Base-by-base conservation (phyloP, 2,888 invertebrate genomes). In the Elmis aenea region DNA sequence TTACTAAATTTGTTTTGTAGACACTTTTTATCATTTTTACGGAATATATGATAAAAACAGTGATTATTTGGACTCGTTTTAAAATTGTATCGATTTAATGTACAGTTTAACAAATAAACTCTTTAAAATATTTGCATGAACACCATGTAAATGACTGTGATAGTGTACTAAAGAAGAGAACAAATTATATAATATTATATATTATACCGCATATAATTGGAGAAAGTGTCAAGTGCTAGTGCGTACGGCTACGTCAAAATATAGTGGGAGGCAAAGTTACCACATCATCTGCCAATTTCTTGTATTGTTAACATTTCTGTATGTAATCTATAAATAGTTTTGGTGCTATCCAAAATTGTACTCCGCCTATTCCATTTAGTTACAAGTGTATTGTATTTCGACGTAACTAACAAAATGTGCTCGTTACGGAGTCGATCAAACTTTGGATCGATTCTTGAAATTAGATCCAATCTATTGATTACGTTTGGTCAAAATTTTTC, bases 61-160 rank as follows among this genome's bases (percentile, higher is more conserved):
- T 34, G 38, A 42, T 42, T 38, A 33, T 33, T 32, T 32, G 13
- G 35, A 38, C 34, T 27, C 26, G 27, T 33, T 28, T 38, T 28
- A 34, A 31, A 38, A 37, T 27, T 24, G 32, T 36, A 37, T 18
- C 18, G 8, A 18, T 33, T 41, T 35, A 38, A 29, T 42, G 42
- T 42, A 42, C 35, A 38, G 30, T 38, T 35, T 33, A 38, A 33
- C 28, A 37, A 36, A 26, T 35, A 23, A 35, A 44, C 31, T 29
- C 36, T 28, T 29, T 36, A 31, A 42, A 40, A 36, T 39, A 40
- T 53, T 57, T 57, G 55, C 57, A 62, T 59, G 58, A 60, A 64
- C 64, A 63, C 63, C 66, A 65, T 63, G 59, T 64, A 65, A 64
- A 64, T 67, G 64, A 67, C 67, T 68, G 68, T 68, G 68, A 68